A percentile compares a stretch with the other conserved stretches of the same genome.
Evolutionary conservation across 2,888 invertebrate genomes (phyloP).

Genomic region (Zootermopsis nevadensis): DNA sequence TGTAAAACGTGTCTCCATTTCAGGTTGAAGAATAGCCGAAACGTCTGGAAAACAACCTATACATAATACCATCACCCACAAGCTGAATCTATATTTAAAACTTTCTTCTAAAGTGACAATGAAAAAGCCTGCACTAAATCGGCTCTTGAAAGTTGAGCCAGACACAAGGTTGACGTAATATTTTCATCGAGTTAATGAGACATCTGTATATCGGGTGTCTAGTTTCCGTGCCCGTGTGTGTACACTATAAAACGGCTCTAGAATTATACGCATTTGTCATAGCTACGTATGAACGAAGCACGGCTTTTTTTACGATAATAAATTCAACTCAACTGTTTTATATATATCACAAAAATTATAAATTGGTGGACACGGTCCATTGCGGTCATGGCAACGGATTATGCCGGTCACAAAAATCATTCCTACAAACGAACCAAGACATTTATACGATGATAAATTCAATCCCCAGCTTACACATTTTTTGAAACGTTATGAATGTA

Average conservation of each 20-base stretch:
- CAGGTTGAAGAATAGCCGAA: too few relatives aligned
- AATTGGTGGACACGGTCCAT: not conserved
- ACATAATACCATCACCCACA: too few relatives aligned
- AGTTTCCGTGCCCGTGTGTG: not conserved
- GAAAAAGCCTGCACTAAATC: too few relatives aligned
- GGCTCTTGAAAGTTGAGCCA: too few relatives aligned
- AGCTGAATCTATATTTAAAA: too few relatives aligned
- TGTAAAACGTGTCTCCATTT: too few relatives aligned
- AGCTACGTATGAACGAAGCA: not conserved
- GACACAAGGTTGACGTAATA: too few relatives aligned
- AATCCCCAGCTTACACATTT: not conserved
- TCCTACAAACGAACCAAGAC: not conserved
- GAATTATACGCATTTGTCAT: not conserved
- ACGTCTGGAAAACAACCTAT: too few relatives aligned
- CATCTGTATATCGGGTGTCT: not conserved
- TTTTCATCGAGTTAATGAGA: too few relatives aligned
- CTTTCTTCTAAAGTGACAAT: too few relatives aligned
- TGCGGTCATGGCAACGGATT: not conserved
- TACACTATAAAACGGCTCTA: not conserved
- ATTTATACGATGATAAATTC: not conserved
- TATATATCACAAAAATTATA: not conserved
- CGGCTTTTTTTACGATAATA: not conserved
- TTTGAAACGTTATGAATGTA: not conserved
- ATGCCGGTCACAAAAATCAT: not conserved
- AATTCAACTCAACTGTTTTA: slow-evolving; percentile 9